These are phyloP conservation scores for Tortrix viridana DNA, from an alignment of 2,888 invertebrate genomes.

Conservation along the genomic window DNA sequence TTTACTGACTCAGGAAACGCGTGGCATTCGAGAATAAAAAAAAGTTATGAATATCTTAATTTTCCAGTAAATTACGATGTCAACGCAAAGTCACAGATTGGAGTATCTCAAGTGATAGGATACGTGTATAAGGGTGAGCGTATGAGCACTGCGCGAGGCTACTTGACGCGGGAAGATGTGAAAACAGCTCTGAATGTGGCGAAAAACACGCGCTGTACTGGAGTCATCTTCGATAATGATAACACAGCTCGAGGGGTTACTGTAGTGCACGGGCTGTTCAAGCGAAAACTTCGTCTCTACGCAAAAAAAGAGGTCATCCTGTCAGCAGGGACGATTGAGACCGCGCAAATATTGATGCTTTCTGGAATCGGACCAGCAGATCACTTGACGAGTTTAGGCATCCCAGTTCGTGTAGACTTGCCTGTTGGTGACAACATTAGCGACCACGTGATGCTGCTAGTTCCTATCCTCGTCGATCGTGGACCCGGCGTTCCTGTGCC, in stretches of 20 bases:
- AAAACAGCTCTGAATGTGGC: constrained; percentile 52
- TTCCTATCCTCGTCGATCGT: constrained; percentile 52
- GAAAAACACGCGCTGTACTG: constrained; percentile 55
- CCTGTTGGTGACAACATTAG: constrained; percentile 62
- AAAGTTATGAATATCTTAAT: constrained; percentile 50
- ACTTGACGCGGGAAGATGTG: constrained; percentile 52
- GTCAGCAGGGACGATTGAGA: constrained; percentile 62
- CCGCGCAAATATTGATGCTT: constrained; percentile 63
- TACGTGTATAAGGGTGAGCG: constrained; percentile 58
- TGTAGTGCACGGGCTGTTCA: constrained; percentile 41
- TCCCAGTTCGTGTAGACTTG: constrained; percentile 53
- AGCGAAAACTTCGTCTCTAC: constrained; percentile 45
- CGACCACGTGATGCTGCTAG: constrained; percentile 57
- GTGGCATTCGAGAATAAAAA: constrained; percentile 57
- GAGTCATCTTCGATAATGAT: constrained; percentile 55
- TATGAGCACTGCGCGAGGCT: constrained; percentile 62
- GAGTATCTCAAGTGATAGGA: constrained; percentile 55
- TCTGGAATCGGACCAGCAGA: constrained; percentile 64
- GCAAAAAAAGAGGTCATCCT: constrained; percentile 62
- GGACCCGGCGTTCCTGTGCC: constrained; percentile 28
- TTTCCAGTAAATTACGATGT: constrained; percentile 61
- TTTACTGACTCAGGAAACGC: constrained; percentile 56
- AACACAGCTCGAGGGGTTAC: constrained; percentile 55
- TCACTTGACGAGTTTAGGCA: constrained; percentile 52
- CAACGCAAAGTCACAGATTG: constrained; percentile 62